These are phyloP conservation scores for Manis crassicaudata DNA, from an alignment of 2,797 vertebrate genomes.

Conservation along the genomic window DNA sequence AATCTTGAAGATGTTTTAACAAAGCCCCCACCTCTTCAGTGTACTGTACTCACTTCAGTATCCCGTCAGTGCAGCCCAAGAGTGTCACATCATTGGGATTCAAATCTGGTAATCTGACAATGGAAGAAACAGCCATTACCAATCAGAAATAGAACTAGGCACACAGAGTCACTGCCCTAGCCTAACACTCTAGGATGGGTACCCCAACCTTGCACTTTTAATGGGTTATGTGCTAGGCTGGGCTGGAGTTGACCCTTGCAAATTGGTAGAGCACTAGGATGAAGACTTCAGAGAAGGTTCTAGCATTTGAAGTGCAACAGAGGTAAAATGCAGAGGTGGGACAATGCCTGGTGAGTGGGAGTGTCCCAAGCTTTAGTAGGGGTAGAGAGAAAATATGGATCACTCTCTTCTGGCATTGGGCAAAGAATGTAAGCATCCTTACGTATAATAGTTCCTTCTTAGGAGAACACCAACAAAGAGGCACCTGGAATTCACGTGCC, in stretches of 20 bases:
- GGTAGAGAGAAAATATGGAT: not conserved
- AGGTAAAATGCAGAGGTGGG: not conserved
- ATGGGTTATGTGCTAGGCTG: not conserved
- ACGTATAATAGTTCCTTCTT: not conserved
- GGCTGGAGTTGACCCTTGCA: not conserved
- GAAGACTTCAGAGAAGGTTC: constrained; percentile 10
- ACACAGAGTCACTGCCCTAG: not conserved
- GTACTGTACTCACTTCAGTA: constrained; percentile 88
- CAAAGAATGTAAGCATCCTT: constrained; percentile 6
- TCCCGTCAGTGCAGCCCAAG: constrained; percentile 90
- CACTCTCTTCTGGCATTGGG: not conserved
- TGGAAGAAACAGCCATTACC: constrained; percentile 22
- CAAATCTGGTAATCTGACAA: constrained; percentile 41
- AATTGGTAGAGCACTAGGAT: not conserved
- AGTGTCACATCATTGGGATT: constrained; percentile 82
- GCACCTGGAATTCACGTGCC: constrained; percentile 81
- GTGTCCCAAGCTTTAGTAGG: not conserved
- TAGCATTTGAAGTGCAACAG: not conserved
- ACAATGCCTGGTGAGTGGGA: not conserved
- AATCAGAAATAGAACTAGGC: not conserved
- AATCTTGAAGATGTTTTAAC: not conserved
- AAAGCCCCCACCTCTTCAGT: not conserved
- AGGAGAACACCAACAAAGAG: constrained; percentile 85
- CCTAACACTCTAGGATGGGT: not conserved
- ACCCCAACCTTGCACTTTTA: not conserved